phyloP scores from a whole-genome alignment of 2,797 vertebrate genomes.

The Orestias chungarensis region DNA sequence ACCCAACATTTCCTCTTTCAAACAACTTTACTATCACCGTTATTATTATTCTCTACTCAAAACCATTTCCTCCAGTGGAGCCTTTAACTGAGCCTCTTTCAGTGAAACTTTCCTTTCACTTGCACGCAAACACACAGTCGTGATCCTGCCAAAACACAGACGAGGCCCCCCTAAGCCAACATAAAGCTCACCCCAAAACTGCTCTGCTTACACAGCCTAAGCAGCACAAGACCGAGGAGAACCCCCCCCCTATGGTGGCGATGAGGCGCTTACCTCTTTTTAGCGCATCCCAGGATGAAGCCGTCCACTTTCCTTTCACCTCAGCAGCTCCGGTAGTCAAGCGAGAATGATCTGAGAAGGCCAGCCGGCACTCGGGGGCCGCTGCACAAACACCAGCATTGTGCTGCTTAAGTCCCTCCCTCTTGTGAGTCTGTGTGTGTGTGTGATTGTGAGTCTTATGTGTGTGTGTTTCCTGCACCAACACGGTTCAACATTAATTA shows the following conservation, averaged over 20 bases:
- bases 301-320: conserved; percentile 72
- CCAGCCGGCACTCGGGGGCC: conserved; percentile 78
- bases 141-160: conserved; percentile 80
- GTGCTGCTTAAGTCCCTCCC: conserved; percentile 81
- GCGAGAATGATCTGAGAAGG: conserved; percentile 74
- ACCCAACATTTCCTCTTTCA: too few species aligned
- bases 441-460: conserved; percentile 7
- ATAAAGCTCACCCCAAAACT: conserved; percentile 39
- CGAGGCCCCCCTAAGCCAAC: conserved; percentile 62
- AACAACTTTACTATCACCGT: background rate
- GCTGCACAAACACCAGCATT: conserved; percentile 85
- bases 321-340: conserved; percentile 77
- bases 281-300: conserved; percentile 70
- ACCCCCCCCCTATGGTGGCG: too few species aligned
- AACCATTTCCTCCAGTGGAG: conserved; percentile 41
- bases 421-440: conserved; percentile 43
- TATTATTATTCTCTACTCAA: conserved; percentile 6
- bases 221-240: too few species aligned
- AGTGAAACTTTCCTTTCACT: conserved; percentile 77
- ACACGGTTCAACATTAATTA: conserved; percentile 64
- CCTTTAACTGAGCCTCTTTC: conserved; percentile 77
- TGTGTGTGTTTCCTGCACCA: conserved; percentile 70
- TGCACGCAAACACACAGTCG: conserved; percentile 75
- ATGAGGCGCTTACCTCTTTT: conserved; percentile 71
- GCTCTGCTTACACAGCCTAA: conserved; percentile 18